Evolutionary conservation across 2,797 vertebrate genomes (phyloP).

Genomic region (Lepilemur ruficaudatus): DNA sequence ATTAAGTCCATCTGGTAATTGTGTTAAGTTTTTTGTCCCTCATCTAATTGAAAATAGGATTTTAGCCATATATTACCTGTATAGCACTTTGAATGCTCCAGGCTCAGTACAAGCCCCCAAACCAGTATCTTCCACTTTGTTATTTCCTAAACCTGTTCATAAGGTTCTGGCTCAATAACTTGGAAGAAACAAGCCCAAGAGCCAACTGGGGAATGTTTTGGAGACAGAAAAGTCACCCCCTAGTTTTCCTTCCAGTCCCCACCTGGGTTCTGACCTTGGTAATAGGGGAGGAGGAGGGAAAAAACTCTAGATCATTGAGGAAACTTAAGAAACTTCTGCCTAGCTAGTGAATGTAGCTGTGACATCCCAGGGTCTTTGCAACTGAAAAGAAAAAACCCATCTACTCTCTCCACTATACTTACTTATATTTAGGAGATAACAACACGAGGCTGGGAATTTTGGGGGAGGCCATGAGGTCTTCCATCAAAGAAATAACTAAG

Average conservation of each 20-base stretch:
- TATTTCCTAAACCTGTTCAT: background rate
- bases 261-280: background rate
- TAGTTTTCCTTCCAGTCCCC: background rate
- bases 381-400: background rate
- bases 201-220: background rate
- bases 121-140: background rate
- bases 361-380: background rate
- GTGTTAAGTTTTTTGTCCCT: background rate
- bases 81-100: background rate
- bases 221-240: background rate
- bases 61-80: background rate
- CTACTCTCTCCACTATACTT: background rate
- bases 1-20: background rate
- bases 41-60: background rate
- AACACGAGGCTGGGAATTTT: background rate
- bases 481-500: background rate
- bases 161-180: background rate
- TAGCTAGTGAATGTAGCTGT: background rate
- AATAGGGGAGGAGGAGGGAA: background rate
- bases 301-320: background rate
- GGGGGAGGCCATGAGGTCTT: background rate
- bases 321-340: background rate
- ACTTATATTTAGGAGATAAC: background rate
- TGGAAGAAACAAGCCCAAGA: background rate
- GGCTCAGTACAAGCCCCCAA: background rate